Percentiles rank a stretch among this genome's conserved stretches.
These are phyloP conservation scores for Tachina fera DNA, from an alignment of 2,888 invertebrate genomes.

Conservation along the genomic window DNA sequence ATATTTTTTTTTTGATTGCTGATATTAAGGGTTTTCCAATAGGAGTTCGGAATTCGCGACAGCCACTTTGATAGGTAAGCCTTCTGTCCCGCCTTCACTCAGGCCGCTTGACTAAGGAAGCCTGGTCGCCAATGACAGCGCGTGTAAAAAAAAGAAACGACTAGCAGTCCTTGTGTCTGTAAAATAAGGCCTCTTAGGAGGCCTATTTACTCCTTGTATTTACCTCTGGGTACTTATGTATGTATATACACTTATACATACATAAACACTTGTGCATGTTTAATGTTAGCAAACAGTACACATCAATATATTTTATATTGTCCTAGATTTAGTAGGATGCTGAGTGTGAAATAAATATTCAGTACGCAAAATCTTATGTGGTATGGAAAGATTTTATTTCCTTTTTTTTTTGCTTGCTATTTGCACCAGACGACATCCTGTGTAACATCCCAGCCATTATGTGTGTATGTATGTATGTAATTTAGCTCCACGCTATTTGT, in stretches of 20 bases:
- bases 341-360: not conserved
- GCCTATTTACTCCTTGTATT: not conserved
- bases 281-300: not conserved
- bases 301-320: constrained; percentile 42
- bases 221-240: not conserved
- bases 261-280: not conserved
- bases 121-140: no score
- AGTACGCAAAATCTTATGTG: constrained; percentile 41
- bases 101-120: no score
- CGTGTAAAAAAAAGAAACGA: no score
- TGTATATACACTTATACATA: not conserved
- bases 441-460: not conserved
- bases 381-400: not conserved
- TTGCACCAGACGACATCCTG: not conserved
- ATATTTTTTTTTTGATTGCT: no score
- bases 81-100: no score
- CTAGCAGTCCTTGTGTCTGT: not conserved
- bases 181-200: no score
- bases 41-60: no score
- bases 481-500: not conserved
- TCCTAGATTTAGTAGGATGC: constrained; percentile 43
- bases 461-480: not conserved
- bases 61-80: no score
- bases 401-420: constrained; percentile 1
- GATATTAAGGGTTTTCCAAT: no score